These are phyloP conservation scores for Microctonus brassicae DNA, from an alignment of 2,888 invertebrate species.

Conservation along the genomic window DNA sequence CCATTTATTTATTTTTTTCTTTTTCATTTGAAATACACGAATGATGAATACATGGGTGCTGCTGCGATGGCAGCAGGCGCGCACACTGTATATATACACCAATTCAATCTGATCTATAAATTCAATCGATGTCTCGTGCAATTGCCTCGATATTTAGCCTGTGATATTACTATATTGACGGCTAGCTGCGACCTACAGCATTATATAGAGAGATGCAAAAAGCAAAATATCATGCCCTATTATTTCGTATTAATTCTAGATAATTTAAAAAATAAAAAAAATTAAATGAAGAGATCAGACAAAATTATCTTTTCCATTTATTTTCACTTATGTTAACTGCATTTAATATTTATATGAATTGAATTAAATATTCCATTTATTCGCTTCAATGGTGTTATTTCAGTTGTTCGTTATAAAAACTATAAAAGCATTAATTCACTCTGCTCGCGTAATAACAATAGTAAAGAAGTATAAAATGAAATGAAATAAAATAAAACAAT, in stretches of 20 bases:
- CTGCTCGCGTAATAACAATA: background rate
- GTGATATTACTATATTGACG: too few relatives aligned
- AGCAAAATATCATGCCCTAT: conserved; percentile 28
- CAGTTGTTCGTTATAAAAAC: background rate
- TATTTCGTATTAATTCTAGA: conserved; percentile 1
- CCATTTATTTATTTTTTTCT: conserved; percentile 13
- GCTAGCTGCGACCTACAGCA: background rate
- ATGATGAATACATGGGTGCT: too few relatives aligned
- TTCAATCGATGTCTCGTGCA: conserved; percentile 25
- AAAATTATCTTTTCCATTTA: too few relatives aligned
- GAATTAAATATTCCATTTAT: background rate
- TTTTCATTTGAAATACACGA: too few relatives aligned
- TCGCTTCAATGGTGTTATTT: background rate
- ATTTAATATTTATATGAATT: background rate
- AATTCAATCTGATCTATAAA: conserved; percentile 37
- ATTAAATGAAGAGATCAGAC: too few relatives aligned
- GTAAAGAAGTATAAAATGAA: background rate
- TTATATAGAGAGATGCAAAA: background rate
- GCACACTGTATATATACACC: conserved; percentile 13
- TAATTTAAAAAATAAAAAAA: too few relatives aligned
- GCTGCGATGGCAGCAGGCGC: background rate
- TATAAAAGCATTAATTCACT: background rate
- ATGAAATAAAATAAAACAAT: background rate
- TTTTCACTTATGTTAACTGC: background rate
- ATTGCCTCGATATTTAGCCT: conserved; percentile 36